Evolutionary conservation across 2,888 invertebrate genomes (phyloP), one percentile per base, ranked within the genome.

Genomic region (Tuberolachnus salignus): DNA sequence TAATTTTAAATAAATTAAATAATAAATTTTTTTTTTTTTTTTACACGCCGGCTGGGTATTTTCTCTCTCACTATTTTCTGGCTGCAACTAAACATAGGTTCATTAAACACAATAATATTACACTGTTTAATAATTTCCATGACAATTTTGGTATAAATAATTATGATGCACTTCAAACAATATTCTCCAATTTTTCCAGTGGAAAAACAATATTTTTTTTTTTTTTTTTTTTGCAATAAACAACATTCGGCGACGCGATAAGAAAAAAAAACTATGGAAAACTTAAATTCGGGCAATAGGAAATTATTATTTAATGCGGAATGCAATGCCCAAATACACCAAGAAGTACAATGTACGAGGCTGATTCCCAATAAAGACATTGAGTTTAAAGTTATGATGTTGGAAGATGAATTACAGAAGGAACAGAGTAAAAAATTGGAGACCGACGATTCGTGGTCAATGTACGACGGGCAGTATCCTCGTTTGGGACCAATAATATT

Each of bases 401-500:
- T 19, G 26, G 16, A 49, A 26, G 67, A 78, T 3, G 75, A 78
- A n/a, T 10, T 57, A 16, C 19, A 19, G 8, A 67, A 78, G 34
- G 67, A 78, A 13, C 49, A 78, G 19, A 57, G 67, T 14, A 69
- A 67, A 59, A 59, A 59, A 11, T 19, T 67, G n/a, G 67, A 75
- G 19, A 46, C 49, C 1, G 26, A 26, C 8, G 72, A 78, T 19
- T 67, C 59, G 49, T 78, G 75, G 75, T 49, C 75, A 9, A 59
- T 78, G 57, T 67, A 78, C 13, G 75, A 78, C 49, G 67, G 44
- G 21, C 75, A 78, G 16, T 78, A 78, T 78, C 75, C 75, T 67
- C 67, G 75, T n/a, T 21, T 78, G 14, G 75, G 75, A 46, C 75
- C 75, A 16, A 49, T 59, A 6, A 59, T 66, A 14, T 66, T 75